Base-by-base conservation (phyloP, 2,113 vertebrate species). In the Alaudala cheleensis region DNA sequence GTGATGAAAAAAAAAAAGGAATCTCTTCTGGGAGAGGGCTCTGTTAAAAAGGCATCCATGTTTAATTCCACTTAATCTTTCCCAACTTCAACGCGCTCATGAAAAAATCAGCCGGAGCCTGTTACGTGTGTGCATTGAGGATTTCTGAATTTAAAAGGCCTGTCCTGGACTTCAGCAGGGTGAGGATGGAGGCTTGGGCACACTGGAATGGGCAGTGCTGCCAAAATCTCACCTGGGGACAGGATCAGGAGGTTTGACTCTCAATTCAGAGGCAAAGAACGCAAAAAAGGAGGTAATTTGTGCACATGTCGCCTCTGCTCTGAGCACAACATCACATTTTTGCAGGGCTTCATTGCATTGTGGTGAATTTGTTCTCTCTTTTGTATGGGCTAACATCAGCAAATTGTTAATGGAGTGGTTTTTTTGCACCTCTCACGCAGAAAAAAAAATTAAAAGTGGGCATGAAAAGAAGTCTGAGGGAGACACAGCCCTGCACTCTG, bases 1-100 rank as follows among this genome's bases (percentile, higher is more conserved):
- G 84, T 8, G 80, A 39, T 74, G 45, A 42, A 69, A 34, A 91
- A 66, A 37, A 37, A 42, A 91, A 70, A 57, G 21, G 20, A 29
- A 60, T 64, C 34, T 81, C 92, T 92, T 74, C 85, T 81, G 88
- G 84, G 96, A 90, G n/a, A 6, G 18, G 56, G 39, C 47, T 92
- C 51, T 4, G 10, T 45, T 90, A 78, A 84, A 60, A 62, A 88
- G 62, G 53, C 69, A 88, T 81, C 71, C 74, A 73, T 90, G 45
- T 87, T 87, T 94, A 89, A 94, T 96, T 95, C 91, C 1, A 2
- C 78, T 94, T 89, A 85, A 94, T 95, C 85, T 84, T 78, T 76
- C 49, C 65, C 80, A 90, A 92, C 54, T 54, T 70, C 39, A 65
- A 62, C 25, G 24, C 6, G 33, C 25, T 86, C 74, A 65, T 64